Percentiles rank a stretch among this genome's conserved stretches.
Conservation (phyloP, 2,888 invertebrate genomes). For the Sceliomorpha sp. region DNA sequence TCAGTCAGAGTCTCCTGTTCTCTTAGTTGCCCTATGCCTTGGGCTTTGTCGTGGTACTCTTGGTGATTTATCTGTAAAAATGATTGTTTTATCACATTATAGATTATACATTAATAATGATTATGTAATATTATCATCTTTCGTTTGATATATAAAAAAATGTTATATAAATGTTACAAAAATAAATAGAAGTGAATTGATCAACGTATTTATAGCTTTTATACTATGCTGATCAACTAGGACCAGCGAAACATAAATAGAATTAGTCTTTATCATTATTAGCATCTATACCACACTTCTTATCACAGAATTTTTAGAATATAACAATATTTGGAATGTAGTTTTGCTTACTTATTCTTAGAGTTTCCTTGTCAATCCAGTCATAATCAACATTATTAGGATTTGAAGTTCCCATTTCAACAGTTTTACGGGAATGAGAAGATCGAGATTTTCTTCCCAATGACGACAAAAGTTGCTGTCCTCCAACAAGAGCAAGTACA, state of each 20-base stretch:
- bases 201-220: no score
- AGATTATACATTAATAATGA: no score
- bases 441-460: slow-evolving; percentile 88
- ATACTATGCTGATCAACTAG: no score
- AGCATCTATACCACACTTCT: no score
- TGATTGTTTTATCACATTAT: no score
- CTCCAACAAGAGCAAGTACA: slow-evolving; percentile 92
- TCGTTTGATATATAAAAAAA: not conserved
- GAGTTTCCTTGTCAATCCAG: slow-evolving; percentile 96
- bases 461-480: slow-evolving; percentile 92
- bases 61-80: slow-evolving; percentile 88
- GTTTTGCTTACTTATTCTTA: slow-evolving; percentile 89
- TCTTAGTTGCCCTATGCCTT: slow-evolving; percentile 88
- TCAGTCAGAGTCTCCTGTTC: slow-evolving; percentile 87
- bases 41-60: slow-evolving; percentile 87
- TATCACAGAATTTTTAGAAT: no score
- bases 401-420: slow-evolving; percentile 95
- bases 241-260: no score
- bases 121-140: slow-evolving; percentile 8
- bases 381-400: slow-evolving; percentile 97
- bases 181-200: no score
- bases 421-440: slow-evolving; percentile 83
- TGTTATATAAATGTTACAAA: no score
- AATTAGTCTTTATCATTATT: no score
- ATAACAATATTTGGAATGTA: not conserved